These are phyloP conservation scores for Idaea biselata DNA, from an alignment of 2,888 invertebrate species.

Conservation along the genomic window DNA sequence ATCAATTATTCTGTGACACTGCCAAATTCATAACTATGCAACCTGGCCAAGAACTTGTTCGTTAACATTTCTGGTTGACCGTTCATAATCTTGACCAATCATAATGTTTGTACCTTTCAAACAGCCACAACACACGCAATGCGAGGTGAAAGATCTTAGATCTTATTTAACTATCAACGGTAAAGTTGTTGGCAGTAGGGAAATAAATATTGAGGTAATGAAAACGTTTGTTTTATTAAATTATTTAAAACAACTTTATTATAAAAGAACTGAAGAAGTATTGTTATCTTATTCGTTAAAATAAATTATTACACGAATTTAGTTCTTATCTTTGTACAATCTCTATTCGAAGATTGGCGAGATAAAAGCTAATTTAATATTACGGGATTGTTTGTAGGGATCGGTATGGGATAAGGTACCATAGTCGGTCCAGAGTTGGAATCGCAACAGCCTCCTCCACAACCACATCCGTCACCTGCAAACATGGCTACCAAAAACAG, in stretches of 20 bases:
- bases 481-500: constrained; percentile 46
- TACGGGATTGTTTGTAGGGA: constrained; percentile 45
- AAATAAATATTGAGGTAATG: neutral
- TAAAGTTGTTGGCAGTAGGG: neutral
- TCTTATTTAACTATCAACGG: neutral
- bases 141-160: neutral
- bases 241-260: neutral
- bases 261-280: neutral
- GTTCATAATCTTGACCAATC: neutral
- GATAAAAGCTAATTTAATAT: constrained; percentile 20
- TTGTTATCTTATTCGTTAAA: neutral
- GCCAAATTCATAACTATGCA: constrained; percentile 16
- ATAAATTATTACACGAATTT: neutral
- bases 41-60: constrained; percentile 17
- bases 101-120: neutral
- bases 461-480: constrained; percentile 30
- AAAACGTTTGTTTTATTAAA: neutral
- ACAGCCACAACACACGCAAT: neutral
- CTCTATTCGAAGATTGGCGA: neutral
- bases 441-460: constrained; percentile 31
- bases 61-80: neutral
- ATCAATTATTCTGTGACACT: constrained; percentile 3
- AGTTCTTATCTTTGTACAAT: neutral
- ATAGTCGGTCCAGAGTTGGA: constrained; percentile 19
- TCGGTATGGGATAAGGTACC: constrained; percentile 28